phyloP scores from a whole-genome alignment of 2,113 vertebrate species.

The Clarias gariepinus region DNA sequence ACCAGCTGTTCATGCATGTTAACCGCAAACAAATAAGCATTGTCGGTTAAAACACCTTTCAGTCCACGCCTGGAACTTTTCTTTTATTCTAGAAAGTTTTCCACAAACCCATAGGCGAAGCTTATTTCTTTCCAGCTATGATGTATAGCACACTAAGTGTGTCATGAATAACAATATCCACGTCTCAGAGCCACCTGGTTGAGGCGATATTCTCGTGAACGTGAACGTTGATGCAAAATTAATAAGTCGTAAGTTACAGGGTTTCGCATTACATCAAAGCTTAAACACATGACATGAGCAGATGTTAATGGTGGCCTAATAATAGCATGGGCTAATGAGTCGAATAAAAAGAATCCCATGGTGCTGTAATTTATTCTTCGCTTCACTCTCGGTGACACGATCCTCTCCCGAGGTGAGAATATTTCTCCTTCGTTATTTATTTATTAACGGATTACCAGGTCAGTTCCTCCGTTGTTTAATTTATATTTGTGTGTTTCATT shows the following conservation, averaged over 20 bases:
- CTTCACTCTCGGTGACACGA: not conserved
- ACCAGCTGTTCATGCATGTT: not conserved
- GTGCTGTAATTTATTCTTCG: not conserved
- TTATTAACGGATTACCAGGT: not conserved
- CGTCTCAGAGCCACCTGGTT: not conserved
- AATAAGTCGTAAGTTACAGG: slow-evolving; percentile 34
- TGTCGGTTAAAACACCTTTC: not conserved
- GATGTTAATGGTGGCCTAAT: slow-evolving; percentile 30
- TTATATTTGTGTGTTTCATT: not conserved
- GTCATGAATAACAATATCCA: slow-evolving; percentile 6
- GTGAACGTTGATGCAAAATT: slow-evolving; percentile 17
- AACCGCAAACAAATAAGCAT: not conserved
- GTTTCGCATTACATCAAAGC: slow-evolving; percentile 22
- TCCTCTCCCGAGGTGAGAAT: not conserved
- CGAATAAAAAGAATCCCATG: slow-evolving; percentile 27
- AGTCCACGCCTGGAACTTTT: not conserved
- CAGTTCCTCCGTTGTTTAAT: not conserved
- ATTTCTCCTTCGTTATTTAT: not conserved
- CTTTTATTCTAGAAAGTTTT: not conserved
- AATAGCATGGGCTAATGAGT: slow-evolving; percentile 27
- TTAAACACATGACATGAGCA: slow-evolving; percentile 30
- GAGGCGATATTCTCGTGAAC: slow-evolving; percentile 14
- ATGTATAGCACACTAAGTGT: not conserved
- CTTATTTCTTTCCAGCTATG: not conserved
- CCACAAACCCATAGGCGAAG: not conserved